Evolutionary conservation across 2,113 vertebrate genomes (phyloP), one percentile per base, ranked within the genome.

Genomic region (Brachyhypopomus gauderio): DNA sequence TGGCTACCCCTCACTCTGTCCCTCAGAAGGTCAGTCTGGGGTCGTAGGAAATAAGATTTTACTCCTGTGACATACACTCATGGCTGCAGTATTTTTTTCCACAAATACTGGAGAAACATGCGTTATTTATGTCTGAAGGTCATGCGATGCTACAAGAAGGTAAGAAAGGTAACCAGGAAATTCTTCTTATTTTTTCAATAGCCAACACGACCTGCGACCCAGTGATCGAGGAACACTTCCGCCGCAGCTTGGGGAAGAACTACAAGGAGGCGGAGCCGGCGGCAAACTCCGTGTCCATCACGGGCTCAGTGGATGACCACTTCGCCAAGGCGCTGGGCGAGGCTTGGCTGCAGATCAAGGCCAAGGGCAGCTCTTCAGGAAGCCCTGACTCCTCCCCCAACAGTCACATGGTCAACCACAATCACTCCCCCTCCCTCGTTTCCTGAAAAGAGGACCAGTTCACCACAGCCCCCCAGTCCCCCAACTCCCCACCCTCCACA

Each of bases 281-380:
- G 80, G 92, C 97, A 79, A 98, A 96, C 94, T 98, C 96, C 0
- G 97, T 99, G 91, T 99, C 98, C 92, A 98, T 98, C 93, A 99
- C 98, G 0, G 98, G 97, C 78, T 98, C 98, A 0, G 98, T 99
- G 72, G 98, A 99, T 4, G 98, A 99, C 93, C 98, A 99, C 93
- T 99, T 99, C 17, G 95, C 97, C 95, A 99, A 99, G 92, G 98
- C 98, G 0, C 94, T 99, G 63, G 98, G 98, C 16, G 97, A 99
- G 82, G 98, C 96, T 12, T 99, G 98, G 98, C 95, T 96, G 45
- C 97, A 98, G 94, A 95, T 99, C 74, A 99, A 99, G 89, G 97
- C 96, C 80, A 98, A 98, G 92, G 96, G 97, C 7, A 93, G 94
- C 0, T 92, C 92, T 0, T 91, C 93, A 3, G 88, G 92, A 86